Base-by-base conservation (phyloP, 2,888 invertebrate species). In the Polymixis lichenea region DNA sequence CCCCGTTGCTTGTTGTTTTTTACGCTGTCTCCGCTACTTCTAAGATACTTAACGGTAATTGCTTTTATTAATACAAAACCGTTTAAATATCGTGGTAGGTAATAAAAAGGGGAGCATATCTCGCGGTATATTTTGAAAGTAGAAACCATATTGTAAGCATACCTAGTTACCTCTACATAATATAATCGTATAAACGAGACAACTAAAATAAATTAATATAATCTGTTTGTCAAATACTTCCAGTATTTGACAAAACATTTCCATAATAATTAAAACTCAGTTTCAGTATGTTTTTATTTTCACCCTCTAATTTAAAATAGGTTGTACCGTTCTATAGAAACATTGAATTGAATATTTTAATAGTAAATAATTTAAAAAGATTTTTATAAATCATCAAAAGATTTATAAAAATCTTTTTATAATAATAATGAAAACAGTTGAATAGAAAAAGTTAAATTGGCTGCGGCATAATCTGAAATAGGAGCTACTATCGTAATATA, bases 1-100 rank as follows among this genome's bases (percentile, higher is more conserved):
- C n/a, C 58, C 46, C 28, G 74, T 51, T 73, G 43, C 71, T 73
- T 61, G 58, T 78, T 76, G 70, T 76, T 83, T 72, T 74, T 77
- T 77, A 84, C 69, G 73, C 67, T 64, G 70, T 65, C 61, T 79
- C 49, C 51, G 72, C 68, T 69, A 72, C 77, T 78, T 75, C 61
- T 75, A 53, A 60, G 58, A 75, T 77, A 71, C 79, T 85, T 79
- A 73, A 77, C 58, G 64, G 69, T 74, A 83, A 80, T 83, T 80
- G 86, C 58, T 86, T 85, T 86, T 82, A 84, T 74, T 84, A 74
- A 84, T 72, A 74, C 53, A 65, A 72, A 58, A 46, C 28, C 22
- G 74, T 43, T 64, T 64, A 43, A 56, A 83, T 58, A 58, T 28
- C 25, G 19, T 55, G 15, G 43, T 70, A 61, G 17, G 58, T 70